Percentiles rank a stretch among this genome's conserved stretches.
phyloP scores from a whole-genome alignment of 2,113 vertebrate genomes.

The Semnornis frantzii region DNA sequence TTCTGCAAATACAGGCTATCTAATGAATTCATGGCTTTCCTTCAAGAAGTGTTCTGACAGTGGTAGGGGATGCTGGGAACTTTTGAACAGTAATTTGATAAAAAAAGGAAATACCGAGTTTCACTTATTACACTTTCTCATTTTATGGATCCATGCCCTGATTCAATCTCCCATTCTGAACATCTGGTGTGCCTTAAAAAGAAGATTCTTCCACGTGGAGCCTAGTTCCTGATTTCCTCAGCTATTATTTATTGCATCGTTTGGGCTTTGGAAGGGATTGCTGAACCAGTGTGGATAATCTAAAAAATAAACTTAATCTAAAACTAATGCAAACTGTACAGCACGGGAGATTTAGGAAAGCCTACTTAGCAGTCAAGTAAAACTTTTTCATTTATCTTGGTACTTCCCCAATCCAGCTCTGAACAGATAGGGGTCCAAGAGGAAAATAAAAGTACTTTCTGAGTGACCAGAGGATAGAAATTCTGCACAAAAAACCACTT shows the following conservation, averaged over 20 bases:
- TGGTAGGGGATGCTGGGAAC: not conserved
- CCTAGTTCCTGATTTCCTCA: not conserved
- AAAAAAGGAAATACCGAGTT: not conserved
- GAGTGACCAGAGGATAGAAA: not conserved
- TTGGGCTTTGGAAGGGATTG: slow-evolving; percentile 41
- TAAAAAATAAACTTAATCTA: slow-evolving; percentile 65
- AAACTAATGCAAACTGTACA: slow-evolving; percentile 47
- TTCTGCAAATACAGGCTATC: not conserved
- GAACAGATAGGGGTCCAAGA: not conserved
- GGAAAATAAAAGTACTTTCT: not conserved
- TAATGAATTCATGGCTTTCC: slow-evolving; percentile 30
- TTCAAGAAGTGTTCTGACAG: not conserved
- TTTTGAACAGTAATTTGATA: slow-evolving; percentile 3
- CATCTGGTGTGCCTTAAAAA: slow-evolving; percentile 47
- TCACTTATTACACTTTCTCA: not conserved
- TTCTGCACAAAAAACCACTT: not conserved
- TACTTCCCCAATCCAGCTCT: slow-evolving; percentile 16
- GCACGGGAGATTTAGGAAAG: slow-evolving; percentile 49
- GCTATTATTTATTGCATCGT: slow-evolving; percentile 50
- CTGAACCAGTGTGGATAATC: slow-evolving; percentile 48
- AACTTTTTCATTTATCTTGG: slow-evolving; percentile 43
- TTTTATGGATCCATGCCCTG: not conserved
- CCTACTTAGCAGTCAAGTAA: slow-evolving; percentile 37
- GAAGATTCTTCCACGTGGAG: slow-evolving; percentile 22
- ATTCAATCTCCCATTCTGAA: slow-evolving; percentile 23